Conservation (phyloP, 2,888 invertebrate species). For the Camponotus fellah region DNA sequence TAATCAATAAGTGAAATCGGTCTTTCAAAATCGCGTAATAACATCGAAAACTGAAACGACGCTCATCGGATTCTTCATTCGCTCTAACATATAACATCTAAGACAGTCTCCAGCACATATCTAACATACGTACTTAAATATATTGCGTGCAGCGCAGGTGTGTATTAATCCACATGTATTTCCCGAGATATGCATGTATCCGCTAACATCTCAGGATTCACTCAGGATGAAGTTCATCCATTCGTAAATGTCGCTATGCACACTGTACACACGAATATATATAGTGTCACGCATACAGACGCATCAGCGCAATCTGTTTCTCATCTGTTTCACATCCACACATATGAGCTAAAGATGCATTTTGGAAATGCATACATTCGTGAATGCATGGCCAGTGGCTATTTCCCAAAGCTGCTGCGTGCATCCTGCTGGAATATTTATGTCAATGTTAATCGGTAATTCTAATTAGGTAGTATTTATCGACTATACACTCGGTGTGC, state of each 20-base stretch:
- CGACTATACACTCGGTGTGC: background rate
- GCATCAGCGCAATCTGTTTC: background rate
- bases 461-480: constrained; percentile 30
- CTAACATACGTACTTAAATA: background rate
- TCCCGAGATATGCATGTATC: background rate
- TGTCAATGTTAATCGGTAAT: constrained; percentile 37
- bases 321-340: background rate
- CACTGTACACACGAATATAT: background rate
- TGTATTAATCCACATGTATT: background rate
- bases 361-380: background rate
- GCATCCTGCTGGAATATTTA: constrained; percentile 32
- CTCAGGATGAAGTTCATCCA: constrained; percentile 18
- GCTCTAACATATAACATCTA: background rate
- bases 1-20: background rate
- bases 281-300: background rate
- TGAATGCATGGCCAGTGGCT: background rate
- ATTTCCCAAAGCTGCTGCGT: background rate
- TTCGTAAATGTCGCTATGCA: constrained; percentile 23
- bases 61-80: background rate
- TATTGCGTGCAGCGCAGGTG: background rate
- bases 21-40: background rate
- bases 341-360: constrained; percentile 25
- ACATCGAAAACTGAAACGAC: background rate
- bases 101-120: background rate
- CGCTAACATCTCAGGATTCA: background rate